Evolutionary conservation across 1,140 invertebrate genomes (phyloP).

Genomic region (Eumeta japonica): DNA sequence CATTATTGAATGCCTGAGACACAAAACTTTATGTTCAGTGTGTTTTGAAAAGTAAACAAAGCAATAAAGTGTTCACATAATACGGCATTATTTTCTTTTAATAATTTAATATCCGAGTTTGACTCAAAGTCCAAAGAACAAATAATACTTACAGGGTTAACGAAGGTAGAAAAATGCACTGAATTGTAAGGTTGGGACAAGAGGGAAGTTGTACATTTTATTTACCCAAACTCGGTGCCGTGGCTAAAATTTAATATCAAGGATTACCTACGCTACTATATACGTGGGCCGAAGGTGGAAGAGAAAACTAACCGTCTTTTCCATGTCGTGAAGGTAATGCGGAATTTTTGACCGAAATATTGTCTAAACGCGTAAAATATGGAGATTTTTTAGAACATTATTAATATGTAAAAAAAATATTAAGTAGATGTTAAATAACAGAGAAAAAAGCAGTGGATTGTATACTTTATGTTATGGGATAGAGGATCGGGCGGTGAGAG

Average conservation of each 20-base stretch:
- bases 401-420: slow-evolving; percentile 19
- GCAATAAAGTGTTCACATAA: slow-evolving; percentile 2
- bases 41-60: too few species aligned
- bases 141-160: slow-evolving; percentile 13
- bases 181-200: slow-evolving; percentile 15
- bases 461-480: slow-evolving; percentile 19
- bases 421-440: slow-evolving; percentile 16
- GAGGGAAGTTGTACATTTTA: slow-evolving; percentile 12
- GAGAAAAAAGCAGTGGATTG: slow-evolving; percentile 17
- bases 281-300: slow-evolving; percentile 22
- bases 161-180: slow-evolving; percentile 14
- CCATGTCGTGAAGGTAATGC: slow-evolving; percentile 15
- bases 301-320: slow-evolving; percentile 16
- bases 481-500: too few species aligned
- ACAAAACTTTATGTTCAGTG: too few species aligned
- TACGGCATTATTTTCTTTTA: background rate
- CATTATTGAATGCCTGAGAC: too few species aligned
- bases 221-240: slow-evolving; percentile 13
- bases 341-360: slow-evolving; percentile 15
- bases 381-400: slow-evolving; percentile 18
- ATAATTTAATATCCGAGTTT: slow-evolving; percentile 6
- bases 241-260: too few species aligned
- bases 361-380: slow-evolving; percentile 11
- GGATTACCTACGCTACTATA: slow-evolving; percentile 10
- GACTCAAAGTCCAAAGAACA: slow-evolving; percentile 10